A percentile compares a stretch with the other conserved stretches of the same genome.
phyloP scores from a whole-genome alignment of 2,797 vertebrate genomes.

The Coccyzus lansbergi region DNA sequence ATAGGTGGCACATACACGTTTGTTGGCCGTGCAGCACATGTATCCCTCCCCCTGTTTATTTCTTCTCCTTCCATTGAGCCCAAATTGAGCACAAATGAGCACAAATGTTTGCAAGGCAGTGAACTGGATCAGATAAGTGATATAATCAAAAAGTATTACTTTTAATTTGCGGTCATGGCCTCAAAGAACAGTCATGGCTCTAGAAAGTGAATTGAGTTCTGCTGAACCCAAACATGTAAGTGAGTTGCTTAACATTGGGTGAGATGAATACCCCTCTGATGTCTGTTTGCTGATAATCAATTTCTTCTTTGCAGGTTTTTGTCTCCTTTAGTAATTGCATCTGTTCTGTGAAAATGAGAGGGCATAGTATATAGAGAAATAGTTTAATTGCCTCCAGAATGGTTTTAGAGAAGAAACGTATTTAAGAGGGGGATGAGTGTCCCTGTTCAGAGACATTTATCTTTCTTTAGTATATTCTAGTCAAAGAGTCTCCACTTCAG shows the following conservation, averaged over 20 bases:
- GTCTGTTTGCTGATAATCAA: neutral
- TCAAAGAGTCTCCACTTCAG: neutral
- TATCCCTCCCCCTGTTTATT: neutral
- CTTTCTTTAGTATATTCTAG: neutral
- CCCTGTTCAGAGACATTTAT: neutral
- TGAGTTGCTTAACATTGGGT: neutral
- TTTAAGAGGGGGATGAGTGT: neutral
- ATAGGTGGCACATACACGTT: neutral
- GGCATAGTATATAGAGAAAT: neutral
- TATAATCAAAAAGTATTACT: neutral
- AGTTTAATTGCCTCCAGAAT: neutral
- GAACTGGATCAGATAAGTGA: neutral
- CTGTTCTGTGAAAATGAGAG: neutral
- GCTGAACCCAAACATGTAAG: neutral
- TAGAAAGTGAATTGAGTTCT: neutral
- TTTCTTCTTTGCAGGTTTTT: neutral
- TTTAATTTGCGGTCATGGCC: neutral
- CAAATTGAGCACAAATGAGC: no score
- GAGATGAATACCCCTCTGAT: neutral
- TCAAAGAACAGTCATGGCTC: neutral
- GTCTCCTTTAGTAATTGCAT: neutral
- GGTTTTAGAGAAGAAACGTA: neutral
- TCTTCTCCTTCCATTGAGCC: neutral
- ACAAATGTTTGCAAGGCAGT: neutral
- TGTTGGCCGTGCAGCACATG: rapidly evolving